Base-by-base conservation (phyloP, 2,797 vertebrate genomes). In the Sebastolobus alascanus region DNA sequence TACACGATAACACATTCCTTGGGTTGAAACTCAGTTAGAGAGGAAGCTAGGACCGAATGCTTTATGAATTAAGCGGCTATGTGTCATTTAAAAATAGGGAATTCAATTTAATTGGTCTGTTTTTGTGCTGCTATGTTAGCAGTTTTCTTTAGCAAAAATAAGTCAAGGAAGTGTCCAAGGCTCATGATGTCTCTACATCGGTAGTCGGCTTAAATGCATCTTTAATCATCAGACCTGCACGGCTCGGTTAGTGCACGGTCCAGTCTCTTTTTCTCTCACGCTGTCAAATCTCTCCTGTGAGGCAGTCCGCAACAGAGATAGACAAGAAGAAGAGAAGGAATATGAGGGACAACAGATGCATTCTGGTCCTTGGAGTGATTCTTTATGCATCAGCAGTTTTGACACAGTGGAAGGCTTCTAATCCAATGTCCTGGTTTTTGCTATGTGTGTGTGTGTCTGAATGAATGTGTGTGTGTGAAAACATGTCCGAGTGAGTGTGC, bases 1-100 rank as follows among this genome's bases (percentile, higher is more conserved):
- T 70, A 83, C 85, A 75, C 1, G 33, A 54, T 79, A 84, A 87
- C 73, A 82, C 67, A 59, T 79, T 89, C 66, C 83, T 88, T 81
- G 61, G 81, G 61, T 72, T 80, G 80, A 77, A 80, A 78, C 84
- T 75, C 82, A 73, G 74, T 76, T 73, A 55, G 82, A 63, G 72
- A 40, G 68, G 80, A 79, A 85, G 81, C 70, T 68, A 8, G 27
- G 31, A 76, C 52, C 78, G 83, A 80, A 82, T 68, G 33, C 55
- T 65, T 22, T 54, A 60, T 74, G 68, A 84, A 77, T 84, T 68
- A 77, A 79, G 75, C 50, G 64, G 81, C 66, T 54, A 37, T 66
- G 60, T 64, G 77, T 84, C 40, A 67, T 85, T 84, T 78, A 58
- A 84, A 84, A 85, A 46, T 13, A 29, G 1, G 12, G 7, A 66